Evolutionary conservation across 2,113 vertebrate genomes (phyloP), one percentile per base, ranked within the genome.

Genomic region (Syngnathus floridae): DNA sequence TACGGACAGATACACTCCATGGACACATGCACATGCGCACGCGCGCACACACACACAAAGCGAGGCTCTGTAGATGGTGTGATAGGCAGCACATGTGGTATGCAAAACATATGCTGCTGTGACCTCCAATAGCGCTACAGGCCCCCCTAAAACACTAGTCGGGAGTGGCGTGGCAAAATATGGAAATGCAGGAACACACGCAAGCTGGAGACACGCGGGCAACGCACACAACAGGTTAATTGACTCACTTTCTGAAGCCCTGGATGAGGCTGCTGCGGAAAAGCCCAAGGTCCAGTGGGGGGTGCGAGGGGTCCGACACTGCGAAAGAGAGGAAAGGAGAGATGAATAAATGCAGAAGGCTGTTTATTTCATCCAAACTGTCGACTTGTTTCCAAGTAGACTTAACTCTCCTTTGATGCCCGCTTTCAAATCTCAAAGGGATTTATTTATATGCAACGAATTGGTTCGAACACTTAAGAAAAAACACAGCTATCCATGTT

Each of bases 231-330:
- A 70, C 1, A 7, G 45, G 70, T 88, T 92, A 89, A 94, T 91
- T 83, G 37, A 89, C 93, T 94, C 90, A 98, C 96, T 84, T 91
- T 87, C 19, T 93, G 84, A 98, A 96, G 77, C 87, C 93, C 7
- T 0, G 0, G 81, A 88, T 61, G 38, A 98, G 90, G 71, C 82
- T 84, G 72, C 14, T 26, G 72, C 87, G 92, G 74, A 96, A 91
- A 5, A 36, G 35, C 51, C 6, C 48, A 4, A 76, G 19, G 16
- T 93, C 89, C 67, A 92, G 0, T 4, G 75, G 9, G 17, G 88
- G 89, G 41, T 78, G 85, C 43, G 85, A 82, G 31, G 88, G 66
- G 63, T 92, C 93, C 0, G 92, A 91, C 79, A 98, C 96, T 98
- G 86, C 22, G 67, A 69, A 35, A 65, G 1, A 60, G 9, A 77